Evolutionary conservation across 2,797 vertebrate genomes (phyloP).

Genomic region (Cichlasoma orientale): DNA sequence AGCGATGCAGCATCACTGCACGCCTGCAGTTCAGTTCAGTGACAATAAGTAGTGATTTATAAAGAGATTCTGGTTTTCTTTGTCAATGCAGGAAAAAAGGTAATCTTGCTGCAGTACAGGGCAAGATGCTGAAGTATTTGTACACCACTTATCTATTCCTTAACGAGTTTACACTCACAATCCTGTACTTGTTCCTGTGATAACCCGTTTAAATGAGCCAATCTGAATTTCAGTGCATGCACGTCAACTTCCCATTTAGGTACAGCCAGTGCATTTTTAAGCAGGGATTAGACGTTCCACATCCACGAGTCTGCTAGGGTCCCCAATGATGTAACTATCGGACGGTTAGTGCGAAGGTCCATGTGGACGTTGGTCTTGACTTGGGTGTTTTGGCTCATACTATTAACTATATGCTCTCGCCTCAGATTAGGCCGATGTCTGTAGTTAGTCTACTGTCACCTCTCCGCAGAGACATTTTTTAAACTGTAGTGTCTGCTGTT

Average conservation of each 20-base stretch:
- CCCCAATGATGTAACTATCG: too few species aligned
- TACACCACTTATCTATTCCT: not conserved
- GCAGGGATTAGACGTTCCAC: too few species aligned
- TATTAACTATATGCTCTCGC: not conserved
- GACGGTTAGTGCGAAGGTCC: too few species aligned
- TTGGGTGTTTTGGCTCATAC: not conserved
- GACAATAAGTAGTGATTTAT: not conserved
- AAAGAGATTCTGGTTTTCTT: not conserved
- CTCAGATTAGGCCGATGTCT: not conserved
- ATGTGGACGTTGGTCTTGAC: too few species aligned
- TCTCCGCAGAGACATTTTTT: not conserved
- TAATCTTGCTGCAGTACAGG: too few species aligned
- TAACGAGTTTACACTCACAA: not conserved
- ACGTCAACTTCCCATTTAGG: not conserved
- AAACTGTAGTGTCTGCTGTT: not conserved
- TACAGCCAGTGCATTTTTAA: too few species aligned
- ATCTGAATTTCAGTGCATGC: not conserved
- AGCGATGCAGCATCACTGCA: not conserved
- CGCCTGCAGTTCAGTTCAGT: not conserved
- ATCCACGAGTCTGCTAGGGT: too few species aligned
- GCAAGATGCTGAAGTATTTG: not conserved
- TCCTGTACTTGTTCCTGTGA: not conserved
- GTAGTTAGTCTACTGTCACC: not conserved
- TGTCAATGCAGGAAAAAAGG: not conserved
- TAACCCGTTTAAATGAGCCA: not conserved